These are phyloP conservation scores for Donacobius atricapilla DNA, from an alignment of 2,113 vertebrate genomes.

Conservation along the genomic window DNA sequence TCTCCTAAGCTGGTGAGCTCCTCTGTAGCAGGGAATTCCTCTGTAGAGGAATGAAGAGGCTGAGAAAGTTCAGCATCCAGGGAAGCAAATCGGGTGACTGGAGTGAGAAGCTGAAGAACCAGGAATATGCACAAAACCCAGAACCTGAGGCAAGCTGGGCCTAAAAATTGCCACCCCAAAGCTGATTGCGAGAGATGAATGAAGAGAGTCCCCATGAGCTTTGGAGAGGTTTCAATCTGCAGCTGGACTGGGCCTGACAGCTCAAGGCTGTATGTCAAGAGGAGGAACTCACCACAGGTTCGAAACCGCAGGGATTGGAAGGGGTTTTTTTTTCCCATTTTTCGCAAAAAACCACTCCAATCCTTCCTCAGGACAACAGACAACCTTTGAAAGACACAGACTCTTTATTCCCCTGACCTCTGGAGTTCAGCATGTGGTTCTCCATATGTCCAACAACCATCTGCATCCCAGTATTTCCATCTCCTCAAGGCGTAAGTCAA, in stretches of 20 bases:
- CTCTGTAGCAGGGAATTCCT: background rate
- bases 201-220: background rate
- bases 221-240: background rate
- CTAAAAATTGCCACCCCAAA: background rate
- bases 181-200: background rate
- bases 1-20: background rate
- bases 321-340: background rate
- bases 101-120: background rate
- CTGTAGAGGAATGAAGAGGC: background rate
- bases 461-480: background rate
- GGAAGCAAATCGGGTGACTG: background rate
- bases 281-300: background rate
- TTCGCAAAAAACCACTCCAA: background rate
- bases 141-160: background rate
- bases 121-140: background rate
- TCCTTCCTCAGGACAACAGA: background rate
- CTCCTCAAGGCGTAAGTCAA: accelerated
- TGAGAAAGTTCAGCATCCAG: background rate
- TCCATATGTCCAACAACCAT: background rate
- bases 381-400: background rate
- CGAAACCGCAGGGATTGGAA: background rate
- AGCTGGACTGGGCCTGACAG: background rate
- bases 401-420: accelerated
- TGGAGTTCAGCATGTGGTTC: accelerated
- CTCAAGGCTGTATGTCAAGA: background rate